These are phyloP conservation scores for Chrysolophus pictus DNA, from an alignment of 2,797 vertebrate genomes.

Conservation along the genomic window DNA sequence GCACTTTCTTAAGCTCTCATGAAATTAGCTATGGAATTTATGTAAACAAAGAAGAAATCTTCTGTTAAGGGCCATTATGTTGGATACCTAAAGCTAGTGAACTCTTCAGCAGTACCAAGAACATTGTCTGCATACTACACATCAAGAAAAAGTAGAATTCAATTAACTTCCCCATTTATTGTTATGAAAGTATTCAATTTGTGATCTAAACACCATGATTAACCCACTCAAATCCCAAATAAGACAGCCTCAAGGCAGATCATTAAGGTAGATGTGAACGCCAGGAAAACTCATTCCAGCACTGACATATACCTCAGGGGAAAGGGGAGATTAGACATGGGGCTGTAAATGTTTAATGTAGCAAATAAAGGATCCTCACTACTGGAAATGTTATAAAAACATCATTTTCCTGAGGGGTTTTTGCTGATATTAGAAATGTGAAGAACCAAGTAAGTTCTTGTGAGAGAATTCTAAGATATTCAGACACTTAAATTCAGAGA, in stretches of 20 bases:
- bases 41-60: slow-evolving; percentile 25
- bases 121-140: not conserved
- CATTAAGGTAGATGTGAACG: slow-evolving; percentile 44
- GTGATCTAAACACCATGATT: slow-evolving; percentile 27
- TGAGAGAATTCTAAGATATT: not conserved
- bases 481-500: not conserved
- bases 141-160: slow-evolving; percentile 27
- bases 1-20: not conserved
- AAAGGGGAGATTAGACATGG: not conserved
- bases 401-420: slow-evolving; percentile 15
- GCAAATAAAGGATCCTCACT: slow-evolving; percentile 39
- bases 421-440: not conserved
- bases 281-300: slow-evolving; percentile 8
- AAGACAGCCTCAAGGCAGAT: slow-evolving; percentile 32
- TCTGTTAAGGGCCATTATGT: slow-evolving; percentile 15
- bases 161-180: slow-evolving; percentile 49
- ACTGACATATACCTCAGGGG: not conserved
- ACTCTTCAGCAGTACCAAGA: not conserved
- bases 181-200: slow-evolving; percentile 25
- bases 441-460: not conserved
- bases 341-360: slow-evolving; percentile 42
- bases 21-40: slow-evolving; percentile 30
- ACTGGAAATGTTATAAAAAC: not conserved
- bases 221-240: slow-evolving; percentile 44
- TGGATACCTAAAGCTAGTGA: slow-evolving; percentile 4